phyloP scores from a whole-genome alignment of 1,140 invertebrate species.

The Globodera rostochiensis region DNA sequence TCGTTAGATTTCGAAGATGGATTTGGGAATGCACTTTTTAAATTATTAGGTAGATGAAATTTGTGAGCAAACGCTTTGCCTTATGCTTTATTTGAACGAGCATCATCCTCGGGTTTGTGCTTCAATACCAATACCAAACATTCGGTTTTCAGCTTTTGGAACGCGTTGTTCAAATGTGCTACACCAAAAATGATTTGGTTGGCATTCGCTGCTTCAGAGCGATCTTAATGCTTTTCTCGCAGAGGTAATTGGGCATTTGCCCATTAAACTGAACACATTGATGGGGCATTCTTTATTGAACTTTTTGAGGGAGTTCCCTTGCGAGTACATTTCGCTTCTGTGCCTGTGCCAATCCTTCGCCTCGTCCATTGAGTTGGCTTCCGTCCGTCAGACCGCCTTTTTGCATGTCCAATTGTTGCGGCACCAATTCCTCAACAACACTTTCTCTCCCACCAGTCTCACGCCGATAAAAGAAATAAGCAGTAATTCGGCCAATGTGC shows the following conservation, averaged over 20 bases:
- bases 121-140: conserved; percentile 66
- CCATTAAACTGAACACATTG: conserved; percentile 12
- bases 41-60: conserved; percentile 79
- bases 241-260: conserved; percentile 73
- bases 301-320: conserved; percentile 86
- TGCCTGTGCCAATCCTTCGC: conserved; percentile 94
- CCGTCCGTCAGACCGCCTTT: conserved; percentile 78
- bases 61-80: conserved; percentile 86
- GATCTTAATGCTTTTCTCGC: conserved; percentile 90
- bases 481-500: neutral
- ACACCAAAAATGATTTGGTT: conserved; percentile 83
- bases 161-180: conserved; percentile 96
- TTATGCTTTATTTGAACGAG: conserved; percentile 91
- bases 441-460: conserved; percentile 36
- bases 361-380: conserved; percentile 75
- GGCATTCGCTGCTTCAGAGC: conserved; percentile 93
- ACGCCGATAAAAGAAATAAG: conserved; percentile 2
- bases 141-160: conserved; percentile 74
- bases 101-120: conserved; percentile 76
- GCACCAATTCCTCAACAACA: conserved; percentile 84
- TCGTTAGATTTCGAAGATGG: conserved; percentile 70
- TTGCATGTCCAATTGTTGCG: conserved; percentile 90
- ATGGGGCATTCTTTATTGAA: conserved; percentile 58
- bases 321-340: conserved; percentile 95
- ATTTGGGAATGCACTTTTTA: conserved; percentile 30